Conservation (phyloP, 2,113 vertebrate species). For the Trogon melanurus region DNA sequence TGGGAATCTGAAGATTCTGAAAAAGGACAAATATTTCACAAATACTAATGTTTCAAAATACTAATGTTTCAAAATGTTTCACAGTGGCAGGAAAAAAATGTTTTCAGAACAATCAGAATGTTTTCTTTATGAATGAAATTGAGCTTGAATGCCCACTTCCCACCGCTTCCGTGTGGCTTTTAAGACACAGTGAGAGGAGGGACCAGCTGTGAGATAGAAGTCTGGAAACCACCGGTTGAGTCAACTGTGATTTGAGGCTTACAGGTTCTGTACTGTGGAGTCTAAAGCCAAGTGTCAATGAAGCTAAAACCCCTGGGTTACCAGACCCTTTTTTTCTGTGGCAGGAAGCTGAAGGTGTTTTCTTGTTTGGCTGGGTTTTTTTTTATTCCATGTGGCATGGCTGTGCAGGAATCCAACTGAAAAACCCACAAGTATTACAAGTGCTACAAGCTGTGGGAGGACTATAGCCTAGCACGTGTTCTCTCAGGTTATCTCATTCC, state of each 20-base stretch:
- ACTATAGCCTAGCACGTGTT: not conserved
- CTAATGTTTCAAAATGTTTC: not conserved
- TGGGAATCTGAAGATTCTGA: not conserved
- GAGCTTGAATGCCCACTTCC: not conserved
- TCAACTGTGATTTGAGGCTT: not conserved
- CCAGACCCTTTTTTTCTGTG: not conserved
- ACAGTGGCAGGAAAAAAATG: not conserved
- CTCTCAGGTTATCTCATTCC: not conserved
- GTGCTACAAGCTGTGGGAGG: not conserved
- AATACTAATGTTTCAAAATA: not conserved
- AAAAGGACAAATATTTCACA: not conserved
- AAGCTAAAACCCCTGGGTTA: not conserved
- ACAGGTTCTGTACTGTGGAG: fast-evolving
- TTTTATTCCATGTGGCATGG: not conserved
- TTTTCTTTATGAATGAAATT: not conserved
- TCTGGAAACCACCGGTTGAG: not conserved
- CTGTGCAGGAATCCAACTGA: not conserved
- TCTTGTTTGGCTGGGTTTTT: too few species aligned
- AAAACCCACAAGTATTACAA: not conserved
- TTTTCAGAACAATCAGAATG: not conserved
- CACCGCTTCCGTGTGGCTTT: not conserved
- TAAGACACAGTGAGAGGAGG: not conserved
- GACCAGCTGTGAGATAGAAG: not conserved
- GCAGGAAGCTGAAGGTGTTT: not conserved
- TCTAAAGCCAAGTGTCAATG: not conserved